Percentiles rank a stretch among this genome's conserved stretches.
phyloP scores from a whole-genome alignment of 2,113 vertebrate genomes.

The Sapayoa aenigma region DNA sequence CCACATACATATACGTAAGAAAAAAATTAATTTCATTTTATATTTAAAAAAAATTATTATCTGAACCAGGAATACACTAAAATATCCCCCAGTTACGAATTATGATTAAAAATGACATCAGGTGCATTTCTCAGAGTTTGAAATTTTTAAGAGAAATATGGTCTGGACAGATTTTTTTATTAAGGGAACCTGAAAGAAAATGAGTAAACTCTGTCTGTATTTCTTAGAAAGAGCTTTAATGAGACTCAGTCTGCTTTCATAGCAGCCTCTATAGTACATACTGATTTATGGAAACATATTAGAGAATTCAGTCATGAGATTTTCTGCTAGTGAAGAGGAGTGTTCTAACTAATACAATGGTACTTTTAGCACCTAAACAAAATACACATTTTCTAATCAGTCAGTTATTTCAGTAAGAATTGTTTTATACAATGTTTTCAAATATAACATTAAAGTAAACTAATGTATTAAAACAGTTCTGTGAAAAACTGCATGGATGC shows the following conservation, averaged over 20 bases:
- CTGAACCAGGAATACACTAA: background rate
- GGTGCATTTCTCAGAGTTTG: background rate
- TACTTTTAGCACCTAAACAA: background rate
- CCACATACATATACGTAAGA: background rate
- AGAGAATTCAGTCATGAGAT: constrained; percentile 30
- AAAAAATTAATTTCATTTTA: background rate
- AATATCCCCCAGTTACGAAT: background rate
- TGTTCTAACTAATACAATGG: background rate
- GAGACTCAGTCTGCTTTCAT: background rate
- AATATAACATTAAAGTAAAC: background rate
- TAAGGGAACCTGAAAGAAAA: constrained; percentile 19
- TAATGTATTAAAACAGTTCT: background rate
- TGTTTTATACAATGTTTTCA: background rate
- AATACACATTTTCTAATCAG: background rate
- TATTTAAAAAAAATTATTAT: background rate
- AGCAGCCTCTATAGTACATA: background rate
- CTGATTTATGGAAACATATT: constrained; percentile 29
- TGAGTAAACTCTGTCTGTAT: constrained; percentile 9
- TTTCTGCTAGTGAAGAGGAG: background rate
- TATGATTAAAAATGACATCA: background rate
- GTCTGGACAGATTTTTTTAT: background rate
- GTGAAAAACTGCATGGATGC: background rate
- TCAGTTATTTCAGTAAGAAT: background rate
- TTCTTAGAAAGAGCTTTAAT: constrained; percentile 40
- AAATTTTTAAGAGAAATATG: constrained; percentile 3